Evolutionary conservation across 2,888 invertebrate genomes (phyloP).

Genomic region (Troilus luridus): DNA sequence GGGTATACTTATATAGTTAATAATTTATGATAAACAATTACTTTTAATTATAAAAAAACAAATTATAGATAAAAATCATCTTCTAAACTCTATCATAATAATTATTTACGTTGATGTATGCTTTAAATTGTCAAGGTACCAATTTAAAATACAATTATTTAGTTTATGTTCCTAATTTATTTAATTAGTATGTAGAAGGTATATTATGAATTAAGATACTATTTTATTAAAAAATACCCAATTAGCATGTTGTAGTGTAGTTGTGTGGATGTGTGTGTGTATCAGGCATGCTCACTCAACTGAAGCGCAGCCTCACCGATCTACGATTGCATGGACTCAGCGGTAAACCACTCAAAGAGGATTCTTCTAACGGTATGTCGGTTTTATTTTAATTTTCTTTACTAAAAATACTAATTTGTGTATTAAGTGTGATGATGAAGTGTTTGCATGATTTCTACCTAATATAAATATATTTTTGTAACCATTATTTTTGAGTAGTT

Average conservation of each 20-base stretch:
- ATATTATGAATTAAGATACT: neutral
- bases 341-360: slow-evolving; percentile 65
- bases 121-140: neutral
- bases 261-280: slow-evolving; percentile 60
- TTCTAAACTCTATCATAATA: neutral
- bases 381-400: slow-evolving; percentile 49
- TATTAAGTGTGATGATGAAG: neutral
- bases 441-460: neutral
- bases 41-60: neutral
- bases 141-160: too few relatives aligned
- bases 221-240: neutral
- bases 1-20: neutral
- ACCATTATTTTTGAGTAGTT: neutral
- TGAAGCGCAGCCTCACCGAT: slow-evolving; percentile 91
- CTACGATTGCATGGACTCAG: slow-evolving; percentile 74
- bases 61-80: neutral
- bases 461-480: neutral
- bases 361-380: slow-evolving; percentile 64
- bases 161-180: neutral
- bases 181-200: neutral
- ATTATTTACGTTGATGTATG: neutral
- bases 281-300: slow-evolving; percentile 88
- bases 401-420: neutral
- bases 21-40: neutral
- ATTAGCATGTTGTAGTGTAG: slow-evolving; percentile 52